These are phyloP conservation scores for Macrosoma leucophasiata DNA, from an alignment of 2,888 invertebrate genomes.

Conservation along the genomic window DNA sequence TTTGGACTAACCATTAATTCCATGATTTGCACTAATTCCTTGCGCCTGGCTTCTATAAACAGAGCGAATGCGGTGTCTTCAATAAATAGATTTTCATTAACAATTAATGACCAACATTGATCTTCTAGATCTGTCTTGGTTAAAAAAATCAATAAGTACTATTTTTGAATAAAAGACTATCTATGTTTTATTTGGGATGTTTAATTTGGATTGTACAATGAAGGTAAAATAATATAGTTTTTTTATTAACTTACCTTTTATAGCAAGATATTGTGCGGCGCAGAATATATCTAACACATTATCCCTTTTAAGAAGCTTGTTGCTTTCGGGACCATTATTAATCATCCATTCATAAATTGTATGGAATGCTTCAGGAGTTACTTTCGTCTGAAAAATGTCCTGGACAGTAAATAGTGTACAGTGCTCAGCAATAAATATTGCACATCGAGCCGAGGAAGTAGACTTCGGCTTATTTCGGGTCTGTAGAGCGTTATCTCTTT, in stretches of 20 bases:
- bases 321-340: constrained; percentile 76
- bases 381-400: constrained; percentile 43
- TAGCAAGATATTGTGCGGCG: constrained; percentile 81
- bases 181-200: neutral
- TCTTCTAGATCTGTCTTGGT: constrained; percentile 78
- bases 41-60: constrained; percentile 76
- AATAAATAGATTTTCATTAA: constrained; percentile 79
- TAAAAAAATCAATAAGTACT: constrained; percentile 8
- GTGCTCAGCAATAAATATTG: too few species aligned
- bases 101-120: constrained; percentile 86
- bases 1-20: constrained; percentile 80
- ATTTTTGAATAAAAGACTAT: neutral
- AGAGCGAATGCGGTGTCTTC: constrained; percentile 85
- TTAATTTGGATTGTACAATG: constrained; percentile 1
- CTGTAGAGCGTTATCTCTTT: too few species aligned
- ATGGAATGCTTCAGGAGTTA: constrained; percentile 78
- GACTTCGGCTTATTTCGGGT: too few species aligned
- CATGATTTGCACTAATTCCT: constrained; percentile 76
- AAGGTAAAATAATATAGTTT: neutral
- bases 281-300: constrained; percentile 84
- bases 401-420: too few species aligned
- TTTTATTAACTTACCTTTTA: constrained; percentile 81
- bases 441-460: too few species aligned
- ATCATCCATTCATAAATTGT: constrained; percentile 90
- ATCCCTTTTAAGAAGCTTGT: constrained; percentile 78